phyloP scores from a whole-genome alignment of 2,797 vertebrate species.

The Acanthopagrus latus region DNA sequence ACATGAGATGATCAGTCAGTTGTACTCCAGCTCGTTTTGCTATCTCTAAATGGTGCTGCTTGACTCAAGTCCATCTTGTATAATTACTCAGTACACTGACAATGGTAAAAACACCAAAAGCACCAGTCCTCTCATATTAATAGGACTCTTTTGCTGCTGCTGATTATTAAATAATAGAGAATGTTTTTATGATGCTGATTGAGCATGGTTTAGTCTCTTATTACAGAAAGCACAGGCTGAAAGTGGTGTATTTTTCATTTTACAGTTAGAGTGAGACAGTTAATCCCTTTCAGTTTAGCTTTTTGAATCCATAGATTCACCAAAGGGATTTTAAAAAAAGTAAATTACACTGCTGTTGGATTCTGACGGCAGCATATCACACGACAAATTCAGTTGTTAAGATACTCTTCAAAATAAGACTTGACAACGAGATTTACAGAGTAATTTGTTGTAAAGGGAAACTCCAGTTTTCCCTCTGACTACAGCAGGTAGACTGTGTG shows the following conservation, averaged over 20 bases:
- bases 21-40: conserved; percentile 29
- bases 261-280: background rate
- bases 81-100: conserved; percentile 14
- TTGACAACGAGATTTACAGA: background rate
- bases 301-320: background rate
- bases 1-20: background rate
- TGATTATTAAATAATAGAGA: background rate
- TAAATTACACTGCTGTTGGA: background rate
- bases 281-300: background rate
- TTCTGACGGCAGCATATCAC: conserved; percentile 5
- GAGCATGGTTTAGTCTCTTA: background rate
- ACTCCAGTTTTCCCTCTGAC: conserved; percentile 16
- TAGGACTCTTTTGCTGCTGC: background rate
- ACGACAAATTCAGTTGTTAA: conserved; percentile 1
- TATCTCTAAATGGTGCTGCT: conserved; percentile 7
- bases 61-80: conserved; percentile 25
- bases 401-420: background rate
- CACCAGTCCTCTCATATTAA: conserved; percentile 5
- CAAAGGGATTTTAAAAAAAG: background rate
- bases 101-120: conserved; percentile 33
- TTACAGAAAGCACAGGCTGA: background rate
- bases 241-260: conserved; percentile 2
- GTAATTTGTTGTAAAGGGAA: conserved; percentile 15
- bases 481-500: conserved; percentile 30
- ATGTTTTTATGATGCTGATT: background rate